These are phyloP conservation scores for Cuculus canorus DNA, from an alignment of 2,797 vertebrate genomes.

Conservation along the genomic window DNA sequence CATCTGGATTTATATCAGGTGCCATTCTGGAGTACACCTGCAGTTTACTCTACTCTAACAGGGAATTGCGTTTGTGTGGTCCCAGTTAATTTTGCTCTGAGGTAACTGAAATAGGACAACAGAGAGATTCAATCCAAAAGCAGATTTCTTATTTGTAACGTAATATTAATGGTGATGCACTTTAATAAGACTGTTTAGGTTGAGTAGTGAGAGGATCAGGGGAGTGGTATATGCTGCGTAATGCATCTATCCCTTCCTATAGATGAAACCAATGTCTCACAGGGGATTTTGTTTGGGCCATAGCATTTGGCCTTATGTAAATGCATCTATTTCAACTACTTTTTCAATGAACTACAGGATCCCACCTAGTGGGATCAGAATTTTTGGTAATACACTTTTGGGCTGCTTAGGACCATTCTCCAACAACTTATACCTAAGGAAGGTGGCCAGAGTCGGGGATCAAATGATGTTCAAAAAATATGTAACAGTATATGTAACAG, in stretches of 20 bases:
- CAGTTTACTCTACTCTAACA: background rate
- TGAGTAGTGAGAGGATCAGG: background rate
- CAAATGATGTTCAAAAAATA: background rate
- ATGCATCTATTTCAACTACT: background rate
- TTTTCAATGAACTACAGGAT: background rate
- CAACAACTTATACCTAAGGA: background rate
- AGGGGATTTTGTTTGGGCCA: background rate
- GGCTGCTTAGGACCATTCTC: background rate
- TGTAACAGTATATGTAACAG: accelerated
- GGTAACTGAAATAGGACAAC: background rate
- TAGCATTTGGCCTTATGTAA: background rate
- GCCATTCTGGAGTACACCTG: background rate
- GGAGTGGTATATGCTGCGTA: background rate
- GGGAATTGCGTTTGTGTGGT: background rate
- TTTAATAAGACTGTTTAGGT: background rate
- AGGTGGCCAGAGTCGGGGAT: background rate
- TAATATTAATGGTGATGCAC: background rate
- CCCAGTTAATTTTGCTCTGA: background rate
- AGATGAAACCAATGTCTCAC: background rate
- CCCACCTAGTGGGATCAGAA: background rate
- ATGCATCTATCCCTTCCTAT: background rate
- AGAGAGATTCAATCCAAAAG: background rate
- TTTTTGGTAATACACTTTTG: background rate
- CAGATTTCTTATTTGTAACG: background rate
- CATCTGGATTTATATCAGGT: background rate